phyloP scores from a whole-genome alignment of 2,888 invertebrate genomes.

The Eumacrocentrus americanus region DNA sequence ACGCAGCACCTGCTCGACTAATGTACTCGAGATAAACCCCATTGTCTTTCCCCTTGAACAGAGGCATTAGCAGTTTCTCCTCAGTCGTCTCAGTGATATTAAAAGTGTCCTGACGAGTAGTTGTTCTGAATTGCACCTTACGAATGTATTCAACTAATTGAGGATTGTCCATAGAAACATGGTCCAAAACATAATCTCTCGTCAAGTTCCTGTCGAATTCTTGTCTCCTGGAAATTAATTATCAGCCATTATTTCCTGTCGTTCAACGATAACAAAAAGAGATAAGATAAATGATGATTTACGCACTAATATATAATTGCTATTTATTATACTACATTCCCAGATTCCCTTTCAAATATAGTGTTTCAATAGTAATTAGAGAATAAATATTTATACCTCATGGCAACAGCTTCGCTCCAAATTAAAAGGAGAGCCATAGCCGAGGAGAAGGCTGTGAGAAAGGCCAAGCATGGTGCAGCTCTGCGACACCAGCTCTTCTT shows the following conservation, averaged over 20 bases:
- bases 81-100: slow-evolving; percentile 61
- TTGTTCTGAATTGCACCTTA: slow-evolving; percentile 70
- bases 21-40: slow-evolving; percentile 58
- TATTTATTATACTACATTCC: too few species aligned
- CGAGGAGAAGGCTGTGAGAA: slow-evolving; percentile 79
- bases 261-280: not conserved
- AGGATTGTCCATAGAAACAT: slow-evolving; percentile 77
- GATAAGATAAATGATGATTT: too few species aligned
- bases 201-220: slow-evolving; percentile 83
- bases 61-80: slow-evolving; percentile 61
- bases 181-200: slow-evolving; percentile 75
- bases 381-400: slow-evolving; percentile 65
- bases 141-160: slow-evolving; percentile 77
- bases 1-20: slow-evolving; percentile 69
- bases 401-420: slow-evolving; percentile 76
- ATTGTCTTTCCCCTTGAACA: slow-evolving; percentile 61
- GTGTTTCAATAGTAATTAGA: not conserved
- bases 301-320: too few species aligned
- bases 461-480: slow-evolving; percentile 73
- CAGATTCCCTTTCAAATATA: not conserved
- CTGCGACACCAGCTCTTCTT: slow-evolving; percentile 59
- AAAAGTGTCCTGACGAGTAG: slow-evolving; percentile 50
- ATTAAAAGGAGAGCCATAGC: slow-evolving; percentile 79
- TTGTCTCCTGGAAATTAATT: slow-evolving; percentile 63
- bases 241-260: not conserved